Conservation (phyloP, 2,888 invertebrate species). For the Ornithoptera priamus region DNA sequence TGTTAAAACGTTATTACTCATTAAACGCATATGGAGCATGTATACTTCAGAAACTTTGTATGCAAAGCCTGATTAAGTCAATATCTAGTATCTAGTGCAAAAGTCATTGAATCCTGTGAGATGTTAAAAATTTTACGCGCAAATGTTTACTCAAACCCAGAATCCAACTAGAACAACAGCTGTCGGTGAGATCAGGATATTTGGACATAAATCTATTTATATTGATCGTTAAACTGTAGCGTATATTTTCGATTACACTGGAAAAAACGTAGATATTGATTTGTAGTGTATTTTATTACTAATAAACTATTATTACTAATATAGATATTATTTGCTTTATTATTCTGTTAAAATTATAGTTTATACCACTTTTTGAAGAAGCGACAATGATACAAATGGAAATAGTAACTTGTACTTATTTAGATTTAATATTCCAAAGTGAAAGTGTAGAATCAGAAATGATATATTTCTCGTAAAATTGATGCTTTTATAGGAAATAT, state of each 20-base stretch:
- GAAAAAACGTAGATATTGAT: background rate
- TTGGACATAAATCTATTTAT: slow-evolving; percentile 1
- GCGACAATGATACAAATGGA: too few relatives aligned
- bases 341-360: too few relatives aligned
- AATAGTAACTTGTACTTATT: too few relatives aligned
- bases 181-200: slow-evolving; percentile 2
- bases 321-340: too few relatives aligned
- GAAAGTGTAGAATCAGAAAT: too few relatives aligned
- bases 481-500: too few relatives aligned
- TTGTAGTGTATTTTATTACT: too few relatives aligned
- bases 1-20: background rate
- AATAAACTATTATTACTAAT: too few relatives aligned
- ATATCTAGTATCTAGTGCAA: slow-evolving; percentile 31
- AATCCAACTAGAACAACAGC: slow-evolving; percentile 15
- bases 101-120: slow-evolving; percentile 18
- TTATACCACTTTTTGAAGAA: too few relatives aligned
- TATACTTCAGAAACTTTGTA: background rate
- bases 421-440: too few relatives aligned
- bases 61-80: background rate
- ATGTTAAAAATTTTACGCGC: slow-evolving; percentile 5
- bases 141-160: slow-evolving; percentile 20
- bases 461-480: too few relatives aligned
- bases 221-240: background rate
- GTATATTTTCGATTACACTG: background rate
- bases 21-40: background rate